Percentiles rank a stretch among this genome's conserved stretches.
phyloP scores from a whole-genome alignment of 2,797 vertebrate species.

The Mormyrops attenuatus region DNA sequence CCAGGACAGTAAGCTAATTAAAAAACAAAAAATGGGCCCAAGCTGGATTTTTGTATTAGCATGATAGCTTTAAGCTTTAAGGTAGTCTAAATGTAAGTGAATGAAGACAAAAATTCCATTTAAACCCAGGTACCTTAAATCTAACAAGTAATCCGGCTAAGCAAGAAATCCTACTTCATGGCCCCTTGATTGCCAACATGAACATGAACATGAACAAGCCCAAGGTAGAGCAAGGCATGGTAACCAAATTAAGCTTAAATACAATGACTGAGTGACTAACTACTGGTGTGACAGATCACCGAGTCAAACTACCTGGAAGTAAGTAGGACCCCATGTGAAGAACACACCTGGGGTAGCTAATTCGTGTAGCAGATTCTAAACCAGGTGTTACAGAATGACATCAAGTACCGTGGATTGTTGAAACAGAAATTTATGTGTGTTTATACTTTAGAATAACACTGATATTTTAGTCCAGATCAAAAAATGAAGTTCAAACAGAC shows the following conservation, averaged over 20 bases:
- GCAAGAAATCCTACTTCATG: background rate
- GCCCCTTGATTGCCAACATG: background rate
- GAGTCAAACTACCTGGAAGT: background rate
- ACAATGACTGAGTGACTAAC: background rate
- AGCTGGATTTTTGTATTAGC: background rate
- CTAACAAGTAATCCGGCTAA: background rate
- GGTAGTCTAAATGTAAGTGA: background rate
- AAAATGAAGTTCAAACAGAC: background rate
- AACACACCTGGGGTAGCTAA: background rate
- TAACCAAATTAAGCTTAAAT: background rate
- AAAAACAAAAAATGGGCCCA: background rate
- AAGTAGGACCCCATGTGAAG: background rate
- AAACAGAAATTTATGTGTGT: background rate
- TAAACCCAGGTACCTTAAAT: background rate
- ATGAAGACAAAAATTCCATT: background rate
- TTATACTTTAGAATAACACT: background rate
- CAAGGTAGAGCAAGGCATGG: background rate
- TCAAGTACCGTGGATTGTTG: background rate
- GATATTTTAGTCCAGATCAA: background rate
- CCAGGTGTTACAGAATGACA: background rate
- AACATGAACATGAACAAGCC: background rate
- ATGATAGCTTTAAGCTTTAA: background rate
- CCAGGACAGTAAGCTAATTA: background rate
- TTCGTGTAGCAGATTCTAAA: background rate
- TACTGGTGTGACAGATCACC: background rate